phyloP scores from a whole-genome alignment of 1,140 invertebrate species.

The Drosophila pseudoobscura region DNA sequence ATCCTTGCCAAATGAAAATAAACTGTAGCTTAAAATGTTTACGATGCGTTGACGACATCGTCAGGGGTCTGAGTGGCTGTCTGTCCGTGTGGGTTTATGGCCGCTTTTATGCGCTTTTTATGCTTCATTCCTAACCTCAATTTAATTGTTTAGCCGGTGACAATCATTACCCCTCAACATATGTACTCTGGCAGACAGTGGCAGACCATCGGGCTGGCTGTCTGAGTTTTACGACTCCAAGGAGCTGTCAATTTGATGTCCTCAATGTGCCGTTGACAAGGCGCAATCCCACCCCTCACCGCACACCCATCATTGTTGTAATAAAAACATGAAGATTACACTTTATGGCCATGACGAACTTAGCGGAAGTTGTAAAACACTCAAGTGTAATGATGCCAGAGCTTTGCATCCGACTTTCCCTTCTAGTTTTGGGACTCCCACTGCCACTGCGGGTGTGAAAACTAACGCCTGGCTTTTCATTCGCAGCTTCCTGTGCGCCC shows the following conservation, averaged over 20 bases:
- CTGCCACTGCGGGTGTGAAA: constrained; percentile 56
- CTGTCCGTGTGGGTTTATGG: constrained; percentile 63
- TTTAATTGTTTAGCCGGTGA: constrained; percentile 84
- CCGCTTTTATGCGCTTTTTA: constrained; percentile 81
- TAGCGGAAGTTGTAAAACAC: constrained; percentile 80
- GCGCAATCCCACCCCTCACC: neutral
- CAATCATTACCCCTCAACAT: constrained; percentile 77
- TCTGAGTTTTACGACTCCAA: constrained; percentile 71
- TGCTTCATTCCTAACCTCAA: constrained; percentile 83
- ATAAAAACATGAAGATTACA: constrained; percentile 82
- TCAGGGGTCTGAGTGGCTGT: constrained; percentile 31
- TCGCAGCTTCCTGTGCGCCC: constrained; percentile 15
- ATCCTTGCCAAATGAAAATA: constrained; percentile 79
- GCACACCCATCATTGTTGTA: constrained; percentile 22
- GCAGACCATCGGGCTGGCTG: neutral
- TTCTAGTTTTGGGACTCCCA: too few relatives aligned
- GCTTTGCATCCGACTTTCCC: constrained; percentile 31
- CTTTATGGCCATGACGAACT: constrained; percentile 68
- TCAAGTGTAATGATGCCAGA: constrained; percentile 75
- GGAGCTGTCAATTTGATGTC: constrained; percentile 79
- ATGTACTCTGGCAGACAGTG: constrained; percentile 48
- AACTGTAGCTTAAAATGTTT: constrained; percentile 82
- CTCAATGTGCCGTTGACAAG: constrained; percentile 70
- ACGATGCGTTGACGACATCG: constrained; percentile 78
- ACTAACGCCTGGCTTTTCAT: constrained; percentile 63